A percentile compares a stretch with the other conserved stretches of the same genome.
phyloP scores from a whole-genome alignment of 2,888 invertebrate species.

The Notodonta ziczac region DNA sequence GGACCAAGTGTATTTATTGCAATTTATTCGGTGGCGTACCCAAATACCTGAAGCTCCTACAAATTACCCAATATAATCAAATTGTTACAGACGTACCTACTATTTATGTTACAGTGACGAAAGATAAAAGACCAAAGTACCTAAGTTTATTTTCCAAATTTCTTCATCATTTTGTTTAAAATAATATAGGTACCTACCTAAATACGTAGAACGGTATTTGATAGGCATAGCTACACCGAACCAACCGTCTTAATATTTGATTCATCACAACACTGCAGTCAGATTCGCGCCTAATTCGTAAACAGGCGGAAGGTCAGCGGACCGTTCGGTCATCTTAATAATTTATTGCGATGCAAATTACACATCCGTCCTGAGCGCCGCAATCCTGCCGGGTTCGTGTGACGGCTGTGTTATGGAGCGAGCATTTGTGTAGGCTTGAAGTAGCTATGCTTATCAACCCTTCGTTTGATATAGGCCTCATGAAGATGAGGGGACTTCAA shows the following conservation, averaged over 20 bases:
- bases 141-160: no score
- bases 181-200: no score
- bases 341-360: slow-evolving; percentile 68
- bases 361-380: slow-evolving; percentile 51
- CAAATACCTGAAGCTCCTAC: no score
- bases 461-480: background rate
- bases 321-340: slow-evolving; percentile 62
- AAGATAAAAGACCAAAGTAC: no score
- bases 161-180: no score
- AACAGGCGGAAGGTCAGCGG: slow-evolving; percentile 56
- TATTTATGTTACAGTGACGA: no score
- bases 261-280: slow-evolving; percentile 39
- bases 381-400: slow-evolving; percentile 16
- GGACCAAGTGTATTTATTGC: no score
- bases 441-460: background rate
- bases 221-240: slow-evolving; percentile 5
- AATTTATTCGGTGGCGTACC: no score
- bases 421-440: background rate
- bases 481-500: no score
- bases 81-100: no score
- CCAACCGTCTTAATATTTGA: slow-evolving; percentile 28
- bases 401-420: background rate
- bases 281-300: slow-evolving; percentile 63
- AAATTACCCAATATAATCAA: no score
- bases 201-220: background rate